phyloP scores from a whole-genome alignment of 1,140 invertebrate genomes.

The Belonocnema kinseyi region DNA sequence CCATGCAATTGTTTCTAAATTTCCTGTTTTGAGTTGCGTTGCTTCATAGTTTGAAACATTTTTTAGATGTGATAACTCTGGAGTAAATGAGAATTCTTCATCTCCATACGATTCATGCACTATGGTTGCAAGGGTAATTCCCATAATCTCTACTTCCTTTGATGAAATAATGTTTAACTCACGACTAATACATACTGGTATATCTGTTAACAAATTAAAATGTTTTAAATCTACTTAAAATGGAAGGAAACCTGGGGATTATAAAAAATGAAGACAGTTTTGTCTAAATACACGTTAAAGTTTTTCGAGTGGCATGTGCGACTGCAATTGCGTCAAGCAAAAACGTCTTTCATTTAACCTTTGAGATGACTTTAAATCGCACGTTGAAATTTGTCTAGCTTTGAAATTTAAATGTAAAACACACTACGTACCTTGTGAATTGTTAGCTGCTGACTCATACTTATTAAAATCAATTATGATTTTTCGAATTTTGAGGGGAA shows the following conservation, averaged over 20 bases:
- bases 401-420: too few species aligned
- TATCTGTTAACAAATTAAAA: not conserved
- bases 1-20: slow-evolving; percentile 89
- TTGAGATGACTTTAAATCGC: too few species aligned
- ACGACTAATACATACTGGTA: not conserved
- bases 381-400: too few species aligned
- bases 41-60: slow-evolving; percentile 82
- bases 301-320: too few species aligned
- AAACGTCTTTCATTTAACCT: too few species aligned
- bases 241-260: too few species aligned
- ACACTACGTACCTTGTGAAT: slow-evolving; percentile 15
- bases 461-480: slow-evolving; percentile 84
- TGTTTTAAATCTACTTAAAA: too few species aligned
- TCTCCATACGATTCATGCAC: too few species aligned
- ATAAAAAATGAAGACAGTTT: too few species aligned
- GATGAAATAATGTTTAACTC: slow-evolving; percentile 79
- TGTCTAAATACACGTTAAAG: too few species aligned
- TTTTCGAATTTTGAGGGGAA: slow-evolving; percentile 88
- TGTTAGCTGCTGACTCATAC: slow-evolving; percentile 72
- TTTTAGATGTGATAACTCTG: slow-evolving; percentile 70
- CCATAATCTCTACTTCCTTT: slow-evolving; percentile 79
- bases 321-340: too few species aligned
- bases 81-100: slow-evolving; percentile 83
- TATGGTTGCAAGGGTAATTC: too few species aligned
- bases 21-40: slow-evolving; percentile 85